Evolutionary conservation across 2,888 invertebrate genomes (phyloP).

Genomic region (Quadroppia sp.): DNA sequence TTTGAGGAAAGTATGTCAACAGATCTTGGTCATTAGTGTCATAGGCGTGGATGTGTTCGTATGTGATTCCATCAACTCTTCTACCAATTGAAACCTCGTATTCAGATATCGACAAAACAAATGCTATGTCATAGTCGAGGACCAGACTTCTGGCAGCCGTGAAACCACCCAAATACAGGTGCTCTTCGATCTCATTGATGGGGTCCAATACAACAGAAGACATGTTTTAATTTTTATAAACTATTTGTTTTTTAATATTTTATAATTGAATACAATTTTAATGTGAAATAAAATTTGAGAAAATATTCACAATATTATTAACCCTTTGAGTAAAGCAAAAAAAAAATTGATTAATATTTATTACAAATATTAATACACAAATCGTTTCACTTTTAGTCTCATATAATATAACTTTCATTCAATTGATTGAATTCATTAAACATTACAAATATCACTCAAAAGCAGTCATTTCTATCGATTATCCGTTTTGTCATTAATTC

Average conservation of each 20-base stretch:
- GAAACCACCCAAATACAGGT: not conserved
- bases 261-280: too few relatives aligned
- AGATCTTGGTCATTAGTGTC: not conserved
- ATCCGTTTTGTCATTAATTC: too few relatives aligned
- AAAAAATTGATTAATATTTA: too few relatives aligned
- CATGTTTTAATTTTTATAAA: not conserved
- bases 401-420: too few relatives aligned
- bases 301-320: too few relatives aligned
- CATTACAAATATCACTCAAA: too few relatives aligned
- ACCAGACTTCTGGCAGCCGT: not conserved
- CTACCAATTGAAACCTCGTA: not conserved
- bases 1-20: not conserved
- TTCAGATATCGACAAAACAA: not conserved
- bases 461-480: too few relatives aligned
- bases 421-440: too few relatives aligned
- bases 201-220: not conserved
- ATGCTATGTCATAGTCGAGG: not conserved
- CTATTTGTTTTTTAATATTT: not conserved
- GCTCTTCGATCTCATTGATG: not conserved
- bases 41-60: not conserved
- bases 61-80: not conserved
- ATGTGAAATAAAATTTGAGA: too few relatives aligned
- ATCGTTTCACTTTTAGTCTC: too few relatives aligned
- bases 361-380: too few relatives aligned
- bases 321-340: too few relatives aligned